These are phyloP conservation scores for Hypanus sabinus DNA, from an alignment of 2,113 vertebrate species.

Conservation along the genomic window DNA sequence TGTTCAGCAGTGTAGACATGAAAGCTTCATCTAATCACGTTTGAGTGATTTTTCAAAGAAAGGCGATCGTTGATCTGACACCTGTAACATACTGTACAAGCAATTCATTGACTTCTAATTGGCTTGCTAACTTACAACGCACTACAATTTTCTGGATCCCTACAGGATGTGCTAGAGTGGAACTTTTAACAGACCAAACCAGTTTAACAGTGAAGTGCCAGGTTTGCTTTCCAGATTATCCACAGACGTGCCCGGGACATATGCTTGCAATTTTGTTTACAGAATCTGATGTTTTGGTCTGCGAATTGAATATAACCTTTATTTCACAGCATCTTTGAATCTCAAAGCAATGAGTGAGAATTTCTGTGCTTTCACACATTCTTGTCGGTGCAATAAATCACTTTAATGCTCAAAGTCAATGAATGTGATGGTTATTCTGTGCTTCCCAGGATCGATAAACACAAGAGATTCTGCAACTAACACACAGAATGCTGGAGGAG, in stretches of 20 bases:
- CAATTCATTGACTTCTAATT: constrained; percentile 28
- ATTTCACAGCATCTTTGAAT: background rate
- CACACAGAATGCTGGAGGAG: too few relatives aligned
- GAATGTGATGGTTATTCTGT: background rate
- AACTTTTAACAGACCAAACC: background rate
- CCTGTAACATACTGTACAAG: background rate
- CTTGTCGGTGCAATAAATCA: background rate
- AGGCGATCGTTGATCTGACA: background rate
- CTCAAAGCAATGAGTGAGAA: background rate
- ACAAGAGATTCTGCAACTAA: too few relatives aligned
- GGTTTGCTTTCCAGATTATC: background rate
- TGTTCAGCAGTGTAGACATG: background rate
- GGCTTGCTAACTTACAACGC: background rate
- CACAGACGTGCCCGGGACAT: background rate
- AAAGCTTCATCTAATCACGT: background rate
- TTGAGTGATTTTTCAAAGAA: background rate
- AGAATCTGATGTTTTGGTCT: background rate
- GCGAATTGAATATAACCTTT: background rate
- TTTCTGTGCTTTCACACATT: background rate
- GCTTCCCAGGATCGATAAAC: background rate
- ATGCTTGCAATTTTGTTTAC: background rate
- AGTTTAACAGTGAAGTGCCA: background rate
- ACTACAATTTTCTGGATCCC: background rate
- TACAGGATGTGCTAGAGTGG: background rate
- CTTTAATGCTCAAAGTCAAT: background rate